These are phyloP conservation scores for Chlorospingus semifuscus DNA, from an alignment of 2,797 vertebrate species.

Conservation along the genomic window DNA sequence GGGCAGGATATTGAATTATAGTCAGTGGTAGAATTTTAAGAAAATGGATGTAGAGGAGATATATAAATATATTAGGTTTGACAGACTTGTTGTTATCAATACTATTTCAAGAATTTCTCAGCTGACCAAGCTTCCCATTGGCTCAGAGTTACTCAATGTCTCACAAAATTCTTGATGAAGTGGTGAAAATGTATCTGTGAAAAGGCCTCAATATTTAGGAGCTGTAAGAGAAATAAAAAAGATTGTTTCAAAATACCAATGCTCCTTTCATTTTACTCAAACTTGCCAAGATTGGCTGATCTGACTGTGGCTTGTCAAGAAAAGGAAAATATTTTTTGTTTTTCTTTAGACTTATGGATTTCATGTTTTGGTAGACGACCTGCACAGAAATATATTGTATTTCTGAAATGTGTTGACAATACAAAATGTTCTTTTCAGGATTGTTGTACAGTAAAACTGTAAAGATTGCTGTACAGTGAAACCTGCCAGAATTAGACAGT, in stretches of 20 bases:
- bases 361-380: not conserved
- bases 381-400: not conserved
- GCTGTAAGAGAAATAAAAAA: not conserved
- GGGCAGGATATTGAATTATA: not conserved
- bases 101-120: not conserved
- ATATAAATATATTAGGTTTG: not conserved
- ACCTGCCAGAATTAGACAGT: not conserved
- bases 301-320: not conserved
- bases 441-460: not conserved
- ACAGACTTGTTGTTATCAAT: not conserved
- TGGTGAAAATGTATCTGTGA: not conserved
- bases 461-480: not conserved
- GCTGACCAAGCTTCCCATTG: not conserved
- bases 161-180: not conserved
- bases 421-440: not conserved
- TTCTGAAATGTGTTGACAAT: not conserved
- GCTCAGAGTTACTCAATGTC: not conserved
- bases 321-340: not conserved
- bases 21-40: not conserved
- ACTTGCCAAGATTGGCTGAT: not conserved
- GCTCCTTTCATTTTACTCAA: not conserved
- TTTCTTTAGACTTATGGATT: not conserved
- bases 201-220: not conserved
- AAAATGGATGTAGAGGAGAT: not conserved
- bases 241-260: not conserved